Base-by-base conservation (phyloP, 2,113 vertebrate genomes). In the Struthio camelus region DNA sequence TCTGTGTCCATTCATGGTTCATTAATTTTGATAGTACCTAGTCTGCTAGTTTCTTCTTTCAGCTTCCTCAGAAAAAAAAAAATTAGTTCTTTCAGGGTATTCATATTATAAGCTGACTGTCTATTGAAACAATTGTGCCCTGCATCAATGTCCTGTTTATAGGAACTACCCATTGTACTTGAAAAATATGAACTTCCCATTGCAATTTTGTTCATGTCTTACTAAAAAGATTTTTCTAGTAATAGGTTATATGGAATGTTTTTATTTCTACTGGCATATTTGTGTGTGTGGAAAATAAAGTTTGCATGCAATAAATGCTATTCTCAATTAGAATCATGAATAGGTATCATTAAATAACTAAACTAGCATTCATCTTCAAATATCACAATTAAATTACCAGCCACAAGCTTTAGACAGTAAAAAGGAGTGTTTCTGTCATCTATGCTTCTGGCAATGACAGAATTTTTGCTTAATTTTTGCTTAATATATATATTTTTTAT, bases 1-100 rank as follows among this genome's bases (percentile, higher is more conserved):
- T 92, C 18, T 32, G 11, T 94, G 80, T 93, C 50, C 36, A 61
- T 69, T 90, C 16, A 3, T 24, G 82, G 42, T 53, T 93, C 77
- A 92, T 94, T 95, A 92, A 93, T 89, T 96, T 59, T 87, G 62
- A 89, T 81, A 85, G 30, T 87, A 53, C 32, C 40, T 92, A 75
- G 61, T 13, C 44, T 85, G 30, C 48, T 69, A 62, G 61, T 48
- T 93, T 80, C 19, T 88, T 65, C 42, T 93, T 64, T 75, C 54
- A 61, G 13, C 27, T 87, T 95, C 71, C 13, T 20, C 12, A 62
- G 76, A 28, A 69, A 72, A 91, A n/a, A 11, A 87, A 48, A 56
- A 81, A 25, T 34, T 10, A 4, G 32, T 42, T 82, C 8, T 19
- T 69, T 80, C 69, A 62, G 30, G 18, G 18, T 72, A 22, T 19